Evolutionary conservation across 2,113 vertebrate species (phyloP).

Genomic region (Thomomys bottae): DNA sequence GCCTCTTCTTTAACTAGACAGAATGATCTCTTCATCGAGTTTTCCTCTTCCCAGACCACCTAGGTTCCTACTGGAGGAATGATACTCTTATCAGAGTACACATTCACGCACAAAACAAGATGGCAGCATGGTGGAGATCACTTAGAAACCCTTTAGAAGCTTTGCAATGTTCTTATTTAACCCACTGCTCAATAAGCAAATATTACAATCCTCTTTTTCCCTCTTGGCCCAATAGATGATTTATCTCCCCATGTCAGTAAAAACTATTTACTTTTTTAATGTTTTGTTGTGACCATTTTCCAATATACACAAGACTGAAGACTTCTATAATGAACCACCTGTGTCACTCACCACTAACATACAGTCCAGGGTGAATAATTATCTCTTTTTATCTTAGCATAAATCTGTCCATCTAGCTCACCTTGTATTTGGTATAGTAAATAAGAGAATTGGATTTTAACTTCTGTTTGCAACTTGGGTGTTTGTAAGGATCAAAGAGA

Average conservation of each 20-base stretch:
- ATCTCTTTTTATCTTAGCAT: not conserved
- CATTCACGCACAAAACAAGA: slow-evolving; percentile 24
- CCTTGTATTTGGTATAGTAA: not conserved
- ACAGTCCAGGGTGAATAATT: not conserved
- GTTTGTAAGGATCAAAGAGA: not conserved
- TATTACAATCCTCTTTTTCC: not conserved
- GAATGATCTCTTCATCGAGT: slow-evolving; percentile 35
- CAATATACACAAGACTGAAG: not conserved
- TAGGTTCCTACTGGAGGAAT: slow-evolving; percentile 32
- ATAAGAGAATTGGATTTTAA: not conserved
- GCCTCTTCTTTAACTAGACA: slow-evolving; percentile 57
- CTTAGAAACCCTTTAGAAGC: slow-evolving; percentile 22
- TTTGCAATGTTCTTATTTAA: slow-evolving; percentile 4
- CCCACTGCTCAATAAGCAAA: not conserved
- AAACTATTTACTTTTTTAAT: not conserved
- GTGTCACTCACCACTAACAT: too few relatives aligned
- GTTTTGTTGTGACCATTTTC: slow-evolving; percentile 38
- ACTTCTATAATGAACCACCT: not conserved
- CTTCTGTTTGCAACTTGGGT: not conserved
- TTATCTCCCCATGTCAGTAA: slow-evolving; percentile 27
- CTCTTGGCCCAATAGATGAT: not conserved
- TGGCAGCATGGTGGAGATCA: slow-evolving; percentile 26
- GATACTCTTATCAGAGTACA: slow-evolving; percentile 18
- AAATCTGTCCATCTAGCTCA: not conserved
- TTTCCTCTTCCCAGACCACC: slow-evolving; percentile 19